Conservation (phyloP, 2,888 invertebrate genomes). For the Euplagia quadripunctaria region DNA sequence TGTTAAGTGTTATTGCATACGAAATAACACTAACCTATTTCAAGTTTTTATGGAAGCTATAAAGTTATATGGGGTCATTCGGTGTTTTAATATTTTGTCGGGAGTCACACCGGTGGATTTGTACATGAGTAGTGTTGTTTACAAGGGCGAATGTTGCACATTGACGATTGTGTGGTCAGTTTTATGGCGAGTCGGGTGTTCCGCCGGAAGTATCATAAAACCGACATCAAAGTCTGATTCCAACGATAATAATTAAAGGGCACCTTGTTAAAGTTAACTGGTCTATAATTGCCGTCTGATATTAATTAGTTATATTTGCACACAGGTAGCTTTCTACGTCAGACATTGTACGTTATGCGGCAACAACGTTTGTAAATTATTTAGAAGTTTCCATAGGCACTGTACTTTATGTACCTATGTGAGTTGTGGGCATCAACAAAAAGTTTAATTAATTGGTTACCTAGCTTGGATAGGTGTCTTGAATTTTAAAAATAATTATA, state of each 20-base stretch:
- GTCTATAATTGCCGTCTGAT: conserved; percentile 77
- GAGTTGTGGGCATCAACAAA: too few relatives aligned
- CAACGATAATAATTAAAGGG: conserved; percentile 81
- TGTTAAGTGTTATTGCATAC: conserved; percentile 53
- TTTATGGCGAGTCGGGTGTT: conserved; percentile 74
- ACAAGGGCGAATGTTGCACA: conserved; percentile 70
- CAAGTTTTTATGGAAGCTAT: conserved; percentile 65
- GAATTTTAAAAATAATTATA: too few relatives aligned
- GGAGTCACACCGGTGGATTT: conserved; percentile 67
- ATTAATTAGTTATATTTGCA: conserved; percentile 71
- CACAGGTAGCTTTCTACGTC: conserved; percentile 18
- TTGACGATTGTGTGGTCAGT: conserved; percentile 67
- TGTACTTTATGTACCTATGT: too few relatives aligned
- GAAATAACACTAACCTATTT: conserved; percentile 59
- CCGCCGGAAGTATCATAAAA: conserved; percentile 82
- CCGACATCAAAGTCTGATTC: conserved; percentile 77
- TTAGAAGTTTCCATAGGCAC: too few relatives aligned
- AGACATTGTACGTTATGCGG: neutral
- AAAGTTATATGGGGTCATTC: conserved; percentile 70
- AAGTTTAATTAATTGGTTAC: too few relatives aligned
- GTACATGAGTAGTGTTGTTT: conserved; percentile 71
- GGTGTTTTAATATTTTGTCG: conserved; percentile 67
- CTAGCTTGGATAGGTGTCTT: too few relatives aligned
- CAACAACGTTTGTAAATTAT: neutral
- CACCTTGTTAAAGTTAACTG: conserved; percentile 84